A percentile compares a stretch with the other conserved stretches of the same genome.
Conservation (phyloP, 2,888 invertebrate genomes). For the Drosophila hamatofila region DNA sequence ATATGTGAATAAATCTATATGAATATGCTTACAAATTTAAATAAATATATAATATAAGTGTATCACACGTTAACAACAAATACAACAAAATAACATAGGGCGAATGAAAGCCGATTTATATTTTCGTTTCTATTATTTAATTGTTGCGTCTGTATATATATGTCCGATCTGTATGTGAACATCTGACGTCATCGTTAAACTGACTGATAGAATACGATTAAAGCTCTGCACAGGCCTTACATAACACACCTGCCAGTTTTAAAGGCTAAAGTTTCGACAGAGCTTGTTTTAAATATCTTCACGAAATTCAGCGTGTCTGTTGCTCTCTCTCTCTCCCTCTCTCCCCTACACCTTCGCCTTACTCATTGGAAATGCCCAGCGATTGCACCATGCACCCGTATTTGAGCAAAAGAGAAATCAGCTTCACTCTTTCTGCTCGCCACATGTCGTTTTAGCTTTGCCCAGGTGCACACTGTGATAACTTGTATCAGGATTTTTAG, state of each 20-base stretch:
- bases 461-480: constrained; percentile 19
- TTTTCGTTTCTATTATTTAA: neutral
- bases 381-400: constrained; percentile 76
- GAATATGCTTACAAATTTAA: neutral
- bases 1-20: neutral
- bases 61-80: neutral
- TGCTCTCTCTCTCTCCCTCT: constrained; percentile 1
- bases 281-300: constrained; percentile 4
- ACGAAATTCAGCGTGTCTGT: constrained; percentile 3
- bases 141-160: neutral
- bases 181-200: constrained; percentile 39
- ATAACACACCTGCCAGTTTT: constrained; percentile 3
- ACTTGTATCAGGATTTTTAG: constrained; percentile 20
- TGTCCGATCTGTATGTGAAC: constrained; percentile 1
- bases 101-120: neutral
- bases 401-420: constrained; percentile 74
- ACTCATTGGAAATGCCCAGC: constrained; percentile 52
- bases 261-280: neutral
- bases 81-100: neutral
- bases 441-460: constrained; percentile 19
- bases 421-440: constrained; percentile 34
- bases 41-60: neutral
- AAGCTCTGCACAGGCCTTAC: neutral
- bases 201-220: constrained; percentile 1
- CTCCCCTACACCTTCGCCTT: constrained; percentile 29